A percentile compares a stretch with the other conserved stretches of the same genome.
Conservation (phyloP, 2,113 vertebrate species). For the Syrmaticus mikado region DNA sequence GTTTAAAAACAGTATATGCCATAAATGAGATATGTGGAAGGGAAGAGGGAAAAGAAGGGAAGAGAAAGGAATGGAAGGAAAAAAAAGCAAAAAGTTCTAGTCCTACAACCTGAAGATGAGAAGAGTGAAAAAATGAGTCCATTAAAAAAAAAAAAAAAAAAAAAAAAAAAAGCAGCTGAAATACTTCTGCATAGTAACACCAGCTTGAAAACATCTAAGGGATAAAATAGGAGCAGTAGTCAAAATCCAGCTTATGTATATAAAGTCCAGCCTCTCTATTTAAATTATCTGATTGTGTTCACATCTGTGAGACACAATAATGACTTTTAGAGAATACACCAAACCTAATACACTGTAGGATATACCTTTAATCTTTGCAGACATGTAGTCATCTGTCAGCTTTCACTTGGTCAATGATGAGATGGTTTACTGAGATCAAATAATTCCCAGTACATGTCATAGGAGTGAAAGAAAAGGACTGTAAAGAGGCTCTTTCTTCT, state of each 20-base stretch:
- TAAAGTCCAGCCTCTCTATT: not conserved
- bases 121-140: not conserved
- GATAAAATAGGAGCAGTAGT: not conserved
- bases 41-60: not conserved
- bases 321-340: not conserved
- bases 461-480: not conserved
- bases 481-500: not conserved
- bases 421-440: not conserved
- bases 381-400: not conserved
- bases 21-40: not conserved
- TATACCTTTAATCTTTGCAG: not conserved
- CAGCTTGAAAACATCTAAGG: not conserved
- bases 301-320: not conserved
- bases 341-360: not conserved
- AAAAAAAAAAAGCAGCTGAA: not conserved
- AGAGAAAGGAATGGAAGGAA: not conserved
- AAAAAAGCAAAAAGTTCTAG: not conserved
- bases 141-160: not conserved
- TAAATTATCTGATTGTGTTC: not conserved
- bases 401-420: not conserved
- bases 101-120: not conserved
- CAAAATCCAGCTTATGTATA: not conserved
- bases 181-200: not conserved
- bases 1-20: not conserved
- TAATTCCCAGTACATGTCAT: not conserved